phyloP scores from a whole-genome alignment of 2,797 vertebrate species.

The Botia almorhae region DNA sequence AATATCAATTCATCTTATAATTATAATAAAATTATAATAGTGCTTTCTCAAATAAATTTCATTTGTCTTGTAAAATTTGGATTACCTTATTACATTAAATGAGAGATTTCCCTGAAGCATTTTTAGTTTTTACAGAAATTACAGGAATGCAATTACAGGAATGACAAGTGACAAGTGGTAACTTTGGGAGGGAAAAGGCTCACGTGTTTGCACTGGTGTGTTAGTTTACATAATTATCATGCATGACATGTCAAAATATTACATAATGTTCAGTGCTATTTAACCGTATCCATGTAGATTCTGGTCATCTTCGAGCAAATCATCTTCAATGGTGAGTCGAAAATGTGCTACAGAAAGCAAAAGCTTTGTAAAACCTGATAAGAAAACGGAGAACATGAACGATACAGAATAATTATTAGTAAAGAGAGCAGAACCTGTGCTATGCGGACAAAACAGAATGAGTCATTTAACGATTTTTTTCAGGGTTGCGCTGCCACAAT shows the following conservation, averaged over 20 bases:
- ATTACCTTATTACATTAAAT: too few relatives aligned
- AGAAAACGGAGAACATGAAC: neutral
- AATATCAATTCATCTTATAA: neutral
- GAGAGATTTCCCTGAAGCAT: neutral
- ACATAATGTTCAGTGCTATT: neutral
- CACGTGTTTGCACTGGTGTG: slow-evolving; percentile 51
- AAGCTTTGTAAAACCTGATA: neutral
- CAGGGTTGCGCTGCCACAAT: slow-evolving; percentile 6
- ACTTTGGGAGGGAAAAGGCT: neutral
- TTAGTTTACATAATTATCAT: slow-evolving; percentile 24
- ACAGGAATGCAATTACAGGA: slow-evolving; percentile 5
- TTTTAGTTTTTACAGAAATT: neutral
- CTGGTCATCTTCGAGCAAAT: neutral
- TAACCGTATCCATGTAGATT: neutral
- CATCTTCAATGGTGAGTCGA: neutral
- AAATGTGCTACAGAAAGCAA: neutral
- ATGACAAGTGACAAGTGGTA: neutral
- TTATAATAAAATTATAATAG: too few relatives aligned
- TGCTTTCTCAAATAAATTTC: too few relatives aligned
- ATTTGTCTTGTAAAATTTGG: too few relatives aligned
- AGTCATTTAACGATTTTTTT: slow-evolving; percentile 2
- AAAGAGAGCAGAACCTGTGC: neutral
- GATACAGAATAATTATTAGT: too few relatives aligned
- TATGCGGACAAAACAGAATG: neutral
- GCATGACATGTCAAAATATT: neutral